phyloP scores from a whole-genome alignment of 2,797 vertebrate species.

The Odontamblyopus rebecca region DNA sequence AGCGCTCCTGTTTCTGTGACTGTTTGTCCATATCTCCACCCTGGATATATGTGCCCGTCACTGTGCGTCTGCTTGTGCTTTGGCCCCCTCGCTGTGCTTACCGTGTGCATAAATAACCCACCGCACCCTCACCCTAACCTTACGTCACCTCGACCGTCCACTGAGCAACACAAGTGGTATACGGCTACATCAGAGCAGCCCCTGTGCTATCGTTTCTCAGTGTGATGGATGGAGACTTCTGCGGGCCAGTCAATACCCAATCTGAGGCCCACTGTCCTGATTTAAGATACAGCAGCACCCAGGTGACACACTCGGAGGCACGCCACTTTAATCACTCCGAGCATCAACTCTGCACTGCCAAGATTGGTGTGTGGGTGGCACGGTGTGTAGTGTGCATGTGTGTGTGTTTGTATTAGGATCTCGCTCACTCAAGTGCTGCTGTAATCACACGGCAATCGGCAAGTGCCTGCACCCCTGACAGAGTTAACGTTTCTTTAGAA shows the following conservation, averaged over 20 bases:
- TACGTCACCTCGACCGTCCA: conserved; percentile 55
- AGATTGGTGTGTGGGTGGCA: conserved; percentile 60
- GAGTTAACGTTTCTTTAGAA: conserved; percentile 66
- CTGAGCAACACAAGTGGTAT: conserved; percentile 58
- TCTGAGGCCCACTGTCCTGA: conserved; percentile 77
- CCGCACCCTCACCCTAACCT: conserved; percentile 59
- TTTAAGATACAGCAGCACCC: conserved; percentile 77
- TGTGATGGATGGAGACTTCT: conserved; percentile 77
- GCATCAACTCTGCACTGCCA: conserved; percentile 65
- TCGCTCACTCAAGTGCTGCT: conserved; percentile 59
- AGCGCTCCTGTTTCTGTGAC: conserved; percentile 6
- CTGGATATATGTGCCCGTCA: conserved; percentile 33
- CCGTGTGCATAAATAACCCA: conserved; percentile 44
- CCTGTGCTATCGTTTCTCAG: conserved; percentile 73
- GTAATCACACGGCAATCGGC: conserved; percentile 65
- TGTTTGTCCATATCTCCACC: conserved; percentile 44
- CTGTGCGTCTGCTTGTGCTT: conserved; percentile 37
- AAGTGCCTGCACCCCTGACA: conserved; percentile 60
- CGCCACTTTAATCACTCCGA: conserved; percentile 75
- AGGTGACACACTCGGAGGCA: conserved; percentile 69
- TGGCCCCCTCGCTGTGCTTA: conserved; percentile 23
- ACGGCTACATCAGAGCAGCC: conserved; percentile 61
- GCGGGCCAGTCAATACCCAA: conserved; percentile 79
- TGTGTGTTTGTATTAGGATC: conserved; percentile 60
- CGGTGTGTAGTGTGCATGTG: conserved; percentile 24